A percentile compares a stretch with the other conserved stretches of the same genome.
Conservation (phyloP, 1,140 invertebrate species). For the Drosophila seguyi region DNA sequence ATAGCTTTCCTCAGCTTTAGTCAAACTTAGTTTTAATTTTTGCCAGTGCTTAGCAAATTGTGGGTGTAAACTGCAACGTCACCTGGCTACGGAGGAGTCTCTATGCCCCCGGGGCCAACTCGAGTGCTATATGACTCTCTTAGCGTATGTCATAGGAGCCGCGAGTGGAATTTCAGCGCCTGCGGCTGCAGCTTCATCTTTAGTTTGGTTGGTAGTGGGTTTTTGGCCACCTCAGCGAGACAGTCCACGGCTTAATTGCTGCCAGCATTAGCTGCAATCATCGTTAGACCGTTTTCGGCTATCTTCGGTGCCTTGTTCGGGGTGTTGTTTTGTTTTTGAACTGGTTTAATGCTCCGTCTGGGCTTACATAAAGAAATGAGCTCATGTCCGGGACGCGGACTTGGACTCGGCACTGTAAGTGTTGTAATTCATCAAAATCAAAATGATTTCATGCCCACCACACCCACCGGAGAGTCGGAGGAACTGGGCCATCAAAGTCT, state of each 20-base stretch:
- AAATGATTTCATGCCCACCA: constrained; percentile 50
- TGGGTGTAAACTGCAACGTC: constrained; percentile 46
- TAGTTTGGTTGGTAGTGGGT: constrained; percentile 31
- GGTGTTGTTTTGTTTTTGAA: constrained; percentile 40
- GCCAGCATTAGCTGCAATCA: constrained; percentile 55
- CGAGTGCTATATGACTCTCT: constrained; percentile 23
- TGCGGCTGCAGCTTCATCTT: constrained; percentile 46
- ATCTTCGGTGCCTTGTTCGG: constrained; percentile 44
- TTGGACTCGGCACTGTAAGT: constrained; percentile 27
- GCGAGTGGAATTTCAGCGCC: constrained; percentile 18
- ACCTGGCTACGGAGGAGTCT: constrained; percentile 15
- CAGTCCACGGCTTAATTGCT: constrained; percentile 63
- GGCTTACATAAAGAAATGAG: constrained; percentile 80
- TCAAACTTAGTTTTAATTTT: neutral
- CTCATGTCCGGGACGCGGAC: constrained; percentile 44
- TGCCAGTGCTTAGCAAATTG: constrained; percentile 5
- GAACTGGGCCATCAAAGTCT: constrained; percentile 44
- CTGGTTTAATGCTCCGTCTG: constrained; percentile 59
- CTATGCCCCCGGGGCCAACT: neutral
- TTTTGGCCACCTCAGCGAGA: constrained; percentile 39
- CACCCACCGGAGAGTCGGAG: constrained; percentile 21
- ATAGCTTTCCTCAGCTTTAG: too few species aligned
- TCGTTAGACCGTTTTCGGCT: constrained; percentile 63
- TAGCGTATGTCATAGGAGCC: constrained; percentile 32
- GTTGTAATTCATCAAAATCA: constrained; percentile 73